Percentiles rank a stretch among this genome's conserved stretches.
These are phyloP conservation scores for Cerceris rybyensis DNA, from an alignment of 2,888 invertebrate genomes.

Conservation along the genomic window DNA sequence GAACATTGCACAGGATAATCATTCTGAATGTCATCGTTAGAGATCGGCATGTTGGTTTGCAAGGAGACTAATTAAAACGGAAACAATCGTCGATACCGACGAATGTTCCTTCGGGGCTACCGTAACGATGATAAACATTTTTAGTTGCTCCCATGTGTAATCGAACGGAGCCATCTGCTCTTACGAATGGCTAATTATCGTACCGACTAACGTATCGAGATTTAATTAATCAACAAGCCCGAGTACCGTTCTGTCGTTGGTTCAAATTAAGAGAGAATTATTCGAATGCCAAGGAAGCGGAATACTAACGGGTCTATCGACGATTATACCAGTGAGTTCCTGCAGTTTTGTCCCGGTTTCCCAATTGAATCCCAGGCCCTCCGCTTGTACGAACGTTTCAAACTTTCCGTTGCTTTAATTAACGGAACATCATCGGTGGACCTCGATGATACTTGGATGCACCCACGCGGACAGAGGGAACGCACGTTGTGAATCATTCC, in stretches of 20 bases:
- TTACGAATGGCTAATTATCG: slow-evolving; percentile 10
- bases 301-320: no score
- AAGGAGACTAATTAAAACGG: slow-evolving; percentile 20
- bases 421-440: slow-evolving; percentile 3
- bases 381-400: neutral
- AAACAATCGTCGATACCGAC: slow-evolving; percentile 8
- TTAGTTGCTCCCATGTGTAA: neutral
- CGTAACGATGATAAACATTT: slow-evolving; percentile 32
- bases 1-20: no score
- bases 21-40: no score
- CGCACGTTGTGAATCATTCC: slow-evolving; percentile 49
- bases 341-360: neutral
- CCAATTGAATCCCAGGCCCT: neutral
- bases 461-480: slow-evolving; percentile 42
- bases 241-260: neutral
- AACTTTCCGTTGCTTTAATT: slow-evolving; percentile 31
- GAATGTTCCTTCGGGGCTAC: neutral
- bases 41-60: no score
- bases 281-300: neutral
- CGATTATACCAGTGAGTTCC: neutral
- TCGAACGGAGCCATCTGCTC: neutral
- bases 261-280: no score
- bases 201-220: neutral
- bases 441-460: slow-evolving; percentile 16
- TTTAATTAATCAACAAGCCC: neutral